These are phyloP conservation scores for Psittacula derbiana DNA, from an alignment of 2,797 vertebrate genomes.

Conservation along the genomic window DNA sequence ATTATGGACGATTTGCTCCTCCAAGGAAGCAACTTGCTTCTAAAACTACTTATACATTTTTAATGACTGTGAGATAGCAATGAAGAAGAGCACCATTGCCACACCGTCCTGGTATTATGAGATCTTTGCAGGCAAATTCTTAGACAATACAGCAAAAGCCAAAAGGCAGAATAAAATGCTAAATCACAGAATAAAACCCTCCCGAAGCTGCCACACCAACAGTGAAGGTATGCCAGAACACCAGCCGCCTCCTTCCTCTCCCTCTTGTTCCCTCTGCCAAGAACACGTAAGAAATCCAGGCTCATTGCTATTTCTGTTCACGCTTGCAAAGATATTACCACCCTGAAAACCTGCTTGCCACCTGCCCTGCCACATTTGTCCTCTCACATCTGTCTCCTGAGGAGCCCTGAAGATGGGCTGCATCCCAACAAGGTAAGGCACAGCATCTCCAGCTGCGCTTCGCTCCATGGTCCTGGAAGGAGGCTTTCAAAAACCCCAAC, in stretches of 20 bases:
- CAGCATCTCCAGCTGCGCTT: neutral
- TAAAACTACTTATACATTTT: constrained; percentile 36
- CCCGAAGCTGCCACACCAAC: neutral
- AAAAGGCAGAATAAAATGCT: constrained; percentile 28
- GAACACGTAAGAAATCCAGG: neutral
- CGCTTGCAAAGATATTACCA: neutral
- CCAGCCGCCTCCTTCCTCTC: neutral
- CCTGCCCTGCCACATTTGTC: neutral
- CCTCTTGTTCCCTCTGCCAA: neutral
- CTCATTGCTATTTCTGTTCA: neutral
- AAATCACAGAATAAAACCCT: neutral
- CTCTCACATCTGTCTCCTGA: neutral
- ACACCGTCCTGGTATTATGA: neutral
- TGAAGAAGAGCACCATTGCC: neutral
- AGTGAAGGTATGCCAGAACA: neutral
- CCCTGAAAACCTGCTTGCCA: neutral
- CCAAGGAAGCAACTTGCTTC: constrained; percentile 18
- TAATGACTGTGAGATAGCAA: neutral
- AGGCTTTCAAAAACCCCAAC: neutral
- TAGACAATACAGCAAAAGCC: constrained; percentile 17
- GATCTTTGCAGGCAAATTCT: constrained; percentile 1
- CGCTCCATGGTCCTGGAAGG: neutral
- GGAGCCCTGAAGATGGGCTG: neutral
- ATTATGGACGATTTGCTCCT: constrained; percentile 58
- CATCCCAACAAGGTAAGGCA: neutral